These are phyloP conservation scores for Rhincodon typus DNA, from an alignment of 2,797 vertebrate genomes.

Conservation along the genomic window DNA sequence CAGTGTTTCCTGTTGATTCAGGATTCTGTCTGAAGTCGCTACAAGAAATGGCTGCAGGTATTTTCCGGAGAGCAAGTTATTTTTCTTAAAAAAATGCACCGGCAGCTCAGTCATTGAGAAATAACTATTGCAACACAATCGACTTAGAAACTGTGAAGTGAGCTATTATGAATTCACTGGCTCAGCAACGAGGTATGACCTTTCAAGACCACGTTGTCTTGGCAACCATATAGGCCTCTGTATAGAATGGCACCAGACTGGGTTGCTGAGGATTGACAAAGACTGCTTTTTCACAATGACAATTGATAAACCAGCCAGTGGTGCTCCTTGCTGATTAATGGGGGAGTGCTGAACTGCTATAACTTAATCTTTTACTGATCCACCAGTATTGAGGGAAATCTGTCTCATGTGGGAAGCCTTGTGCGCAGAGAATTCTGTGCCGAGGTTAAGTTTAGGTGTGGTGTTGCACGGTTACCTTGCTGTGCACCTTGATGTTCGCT, in stretches of 20 bases:
- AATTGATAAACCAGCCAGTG: conserved; percentile 4
- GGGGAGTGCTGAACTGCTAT: conserved; percentile 3
- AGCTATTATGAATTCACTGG: conserved; percentile 21
- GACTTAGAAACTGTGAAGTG: background rate
- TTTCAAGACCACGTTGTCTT: background rate
- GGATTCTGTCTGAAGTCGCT: background rate
- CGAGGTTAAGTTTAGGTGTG: background rate
- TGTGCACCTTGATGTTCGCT: background rate
- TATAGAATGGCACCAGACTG: conserved; percentile 15
- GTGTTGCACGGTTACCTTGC: background rate
- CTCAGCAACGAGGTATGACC: background rate
- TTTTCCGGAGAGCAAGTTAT: background rate
- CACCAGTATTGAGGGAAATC: background rate
- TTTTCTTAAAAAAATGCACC: background rate
- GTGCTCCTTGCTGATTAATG: conserved; percentile 18
- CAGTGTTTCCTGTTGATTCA: background rate
- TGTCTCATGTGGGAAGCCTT: background rate
- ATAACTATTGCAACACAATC: background rate
- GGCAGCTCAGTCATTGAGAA: background rate
- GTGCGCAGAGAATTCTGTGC: background rate
- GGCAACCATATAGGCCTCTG: background rate
- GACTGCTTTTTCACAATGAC: conserved; percentile 9
- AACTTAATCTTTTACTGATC: conserved; percentile 19
- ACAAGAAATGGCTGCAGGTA: background rate
- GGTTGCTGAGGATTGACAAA: background rate